A percentile compares a stretch with the other conserved stretches of the same genome.
Evolutionary conservation across 2,888 invertebrate genomes (phyloP).

Genomic region (Aporophyla nigra): DNA sequence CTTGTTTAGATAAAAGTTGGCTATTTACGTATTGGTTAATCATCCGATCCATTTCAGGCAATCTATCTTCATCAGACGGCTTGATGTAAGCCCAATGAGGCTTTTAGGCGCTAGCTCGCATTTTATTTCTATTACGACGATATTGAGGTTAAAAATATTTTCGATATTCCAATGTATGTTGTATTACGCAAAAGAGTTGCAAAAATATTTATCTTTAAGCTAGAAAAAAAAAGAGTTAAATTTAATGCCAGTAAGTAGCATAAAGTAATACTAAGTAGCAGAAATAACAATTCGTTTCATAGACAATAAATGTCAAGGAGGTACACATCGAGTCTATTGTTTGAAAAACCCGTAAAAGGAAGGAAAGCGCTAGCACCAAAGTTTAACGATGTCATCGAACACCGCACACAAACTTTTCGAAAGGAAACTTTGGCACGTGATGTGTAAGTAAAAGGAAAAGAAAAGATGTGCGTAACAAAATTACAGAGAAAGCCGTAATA

Average conservation of each 20-base stretch:
- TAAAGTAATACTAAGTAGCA: background rate
- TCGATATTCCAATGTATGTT: background rate
- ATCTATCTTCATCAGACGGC: conserved; percentile 54
- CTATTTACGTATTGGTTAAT: conserved; percentile 46
- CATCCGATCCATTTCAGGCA: conserved; percentile 56
- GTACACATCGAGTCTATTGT: conserved; percentile 18
- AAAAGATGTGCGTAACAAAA: conserved; percentile 60
- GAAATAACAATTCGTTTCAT: conserved; percentile 27
- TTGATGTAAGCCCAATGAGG: conserved; percentile 48
- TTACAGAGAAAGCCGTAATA: conserved; percentile 70
- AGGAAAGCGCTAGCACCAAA: conserved; percentile 20
- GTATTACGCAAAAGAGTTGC: background rate
- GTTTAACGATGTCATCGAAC: conserved; percentile 60
- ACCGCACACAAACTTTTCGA: conserved; percentile 46
- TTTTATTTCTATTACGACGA: conserved; percentile 33
- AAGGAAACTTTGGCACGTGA: conserved; percentile 61
- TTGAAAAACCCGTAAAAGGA: conserved; percentile 36
- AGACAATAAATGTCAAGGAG: conserved; percentile 23
- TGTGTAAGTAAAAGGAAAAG: conserved; percentile 42
- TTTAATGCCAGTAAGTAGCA: background rate
- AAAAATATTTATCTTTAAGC: background rate
- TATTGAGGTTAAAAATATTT: conserved; percentile 17
- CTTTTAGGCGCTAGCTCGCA: conserved; percentile 37
- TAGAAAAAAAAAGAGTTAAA: background rate
- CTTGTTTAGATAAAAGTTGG: conserved; percentile 42